A percentile compares a stretch with the other conserved stretches of the same genome.
These are phyloP conservation scores for Lepidocolaptes lacrymiger DNA, from an alignment of 2,797 vertebrate genomes.

Conservation along the genomic window DNA sequence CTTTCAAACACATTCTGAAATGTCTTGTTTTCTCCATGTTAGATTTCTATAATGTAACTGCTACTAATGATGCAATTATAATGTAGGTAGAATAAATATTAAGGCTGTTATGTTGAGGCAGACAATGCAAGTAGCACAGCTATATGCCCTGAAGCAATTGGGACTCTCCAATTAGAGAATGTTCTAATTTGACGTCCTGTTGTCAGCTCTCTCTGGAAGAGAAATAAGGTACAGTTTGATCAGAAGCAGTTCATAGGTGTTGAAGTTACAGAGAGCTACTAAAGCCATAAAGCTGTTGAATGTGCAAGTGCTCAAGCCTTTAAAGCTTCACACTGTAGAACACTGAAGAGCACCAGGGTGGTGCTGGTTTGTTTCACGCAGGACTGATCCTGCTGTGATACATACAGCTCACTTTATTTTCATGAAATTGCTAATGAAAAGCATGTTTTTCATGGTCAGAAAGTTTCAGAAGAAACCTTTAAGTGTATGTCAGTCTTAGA, in stretches of 20 bases:
- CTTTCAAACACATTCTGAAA: not conserved
- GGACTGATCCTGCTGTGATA: not conserved
- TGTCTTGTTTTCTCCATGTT: not conserved
- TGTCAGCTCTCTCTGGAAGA: not conserved
- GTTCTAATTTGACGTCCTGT: not conserved
- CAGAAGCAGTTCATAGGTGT: not conserved
- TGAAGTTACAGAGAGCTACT: not conserved
- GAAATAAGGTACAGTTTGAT: not conserved
- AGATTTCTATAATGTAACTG: not conserved
- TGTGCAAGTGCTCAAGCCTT: rapidly evolving
- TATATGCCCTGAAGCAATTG: not conserved
- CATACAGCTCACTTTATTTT: not conserved
- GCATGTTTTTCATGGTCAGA: not conserved
- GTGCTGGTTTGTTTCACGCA: not conserved
- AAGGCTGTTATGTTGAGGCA: not conserved
- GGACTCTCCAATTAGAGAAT: not conserved
- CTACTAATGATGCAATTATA: not conserved
- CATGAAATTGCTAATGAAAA: not conserved
- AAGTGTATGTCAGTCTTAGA: not conserved
- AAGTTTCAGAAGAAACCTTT: not conserved
- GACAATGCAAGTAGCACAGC: not conserved
- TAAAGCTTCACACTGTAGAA: not conserved
- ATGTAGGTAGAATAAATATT: not conserved
- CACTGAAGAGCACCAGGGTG: not conserved
- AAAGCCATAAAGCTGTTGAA: not conserved